Evolutionary conservation across 2,113 vertebrate species (phyloP).

Genomic region (Limanda limanda): DNA sequence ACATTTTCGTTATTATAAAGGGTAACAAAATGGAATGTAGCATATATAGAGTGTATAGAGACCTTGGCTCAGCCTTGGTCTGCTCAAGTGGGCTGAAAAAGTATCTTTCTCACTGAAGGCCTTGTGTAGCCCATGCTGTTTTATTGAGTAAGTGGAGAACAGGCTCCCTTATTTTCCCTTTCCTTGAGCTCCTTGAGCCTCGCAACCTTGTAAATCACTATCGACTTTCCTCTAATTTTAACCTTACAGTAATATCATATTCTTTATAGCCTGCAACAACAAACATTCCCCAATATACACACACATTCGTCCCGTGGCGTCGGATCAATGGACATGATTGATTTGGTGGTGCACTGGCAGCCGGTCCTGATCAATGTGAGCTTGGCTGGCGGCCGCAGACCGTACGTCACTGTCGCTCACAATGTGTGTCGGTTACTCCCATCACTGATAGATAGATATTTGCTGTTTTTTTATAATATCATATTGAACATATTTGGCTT

Average conservation of each 20-base stretch:
- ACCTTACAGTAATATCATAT: conserved; percentile 57
- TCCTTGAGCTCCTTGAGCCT: neutral
- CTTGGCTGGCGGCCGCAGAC: conserved; percentile 57
- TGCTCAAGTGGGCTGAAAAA: conserved; percentile 14
- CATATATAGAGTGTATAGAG: neutral
- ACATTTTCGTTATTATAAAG: no score
- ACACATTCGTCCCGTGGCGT: conserved; percentile 44
- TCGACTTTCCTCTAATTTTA: conserved; percentile 48
- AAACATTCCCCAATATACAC: conserved; percentile 39
- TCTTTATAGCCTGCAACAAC: conserved; percentile 35
- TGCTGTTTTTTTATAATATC: conserved; percentile 12
- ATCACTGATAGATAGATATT: conserved; percentile 46
- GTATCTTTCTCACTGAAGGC: conserved; percentile 9
- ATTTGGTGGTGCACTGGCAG: conserved; percentile 66
- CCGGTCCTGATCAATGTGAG: conserved; percentile 71
- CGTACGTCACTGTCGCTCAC: conserved; percentile 65
- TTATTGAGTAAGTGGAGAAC: conserved; percentile 35
- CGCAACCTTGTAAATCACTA: conserved; percentile 50
- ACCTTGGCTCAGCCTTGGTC: conserved; percentile 7
- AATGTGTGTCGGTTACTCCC: conserved; percentile 45
- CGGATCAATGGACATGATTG: conserved; percentile 75
- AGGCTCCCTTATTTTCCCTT: neutral
- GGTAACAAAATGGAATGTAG: neutral
- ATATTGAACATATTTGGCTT: conserved; percentile 23
- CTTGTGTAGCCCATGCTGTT: conserved; percentile 19